These are phyloP conservation scores for Caenorhabditis remanei DNA, from an alignment of 1,140 invertebrate species.

Conservation along the genomic window DNA sequence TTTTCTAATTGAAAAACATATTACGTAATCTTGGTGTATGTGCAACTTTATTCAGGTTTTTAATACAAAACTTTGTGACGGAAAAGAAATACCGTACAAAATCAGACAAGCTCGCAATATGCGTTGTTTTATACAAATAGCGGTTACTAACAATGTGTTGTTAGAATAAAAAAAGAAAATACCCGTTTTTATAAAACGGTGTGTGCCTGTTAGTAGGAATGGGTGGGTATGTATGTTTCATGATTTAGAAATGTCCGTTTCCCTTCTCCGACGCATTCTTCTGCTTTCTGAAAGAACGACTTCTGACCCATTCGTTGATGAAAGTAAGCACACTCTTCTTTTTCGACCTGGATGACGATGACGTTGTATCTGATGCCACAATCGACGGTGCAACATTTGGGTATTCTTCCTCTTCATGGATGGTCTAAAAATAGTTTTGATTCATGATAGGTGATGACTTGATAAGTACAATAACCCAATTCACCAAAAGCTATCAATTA, in stretches of 20 bases:
- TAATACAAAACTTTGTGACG: too few species aligned
- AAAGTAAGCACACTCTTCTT: constrained; percentile 36
- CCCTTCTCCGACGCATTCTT: constrained; percentile 35
- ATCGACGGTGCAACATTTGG: background rate
- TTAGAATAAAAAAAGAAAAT: background rate
- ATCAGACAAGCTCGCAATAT: too few species aligned
- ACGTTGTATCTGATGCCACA: background rate
- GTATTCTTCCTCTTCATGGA: constrained; percentile 38
- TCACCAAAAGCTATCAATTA: background rate
- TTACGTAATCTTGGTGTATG: background rate
- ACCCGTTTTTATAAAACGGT: constrained; percentile 45
- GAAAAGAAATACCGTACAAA: too few species aligned
- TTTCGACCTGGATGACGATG: constrained; percentile 34
- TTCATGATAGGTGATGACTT: background rate
- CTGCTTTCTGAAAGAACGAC: constrained; percentile 47
- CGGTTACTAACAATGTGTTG: background rate
- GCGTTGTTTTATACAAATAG: background rate
- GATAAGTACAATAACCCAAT: background rate
- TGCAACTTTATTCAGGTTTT: background rate
- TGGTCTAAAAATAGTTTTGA: constrained; percentile 6
- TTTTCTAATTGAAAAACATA: too few species aligned
- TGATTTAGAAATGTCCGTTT: constrained; percentile 6
- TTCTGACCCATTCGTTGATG: constrained; percentile 53
- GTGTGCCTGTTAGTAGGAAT: background rate
- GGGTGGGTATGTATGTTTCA: background rate